Percentiles rank a stretch among this genome's conserved stretches.
These are phyloP conservation scores for Cisticola juncidis DNA, from an alignment of 2,113 vertebrate species.

Conservation along the genomic window DNA sequence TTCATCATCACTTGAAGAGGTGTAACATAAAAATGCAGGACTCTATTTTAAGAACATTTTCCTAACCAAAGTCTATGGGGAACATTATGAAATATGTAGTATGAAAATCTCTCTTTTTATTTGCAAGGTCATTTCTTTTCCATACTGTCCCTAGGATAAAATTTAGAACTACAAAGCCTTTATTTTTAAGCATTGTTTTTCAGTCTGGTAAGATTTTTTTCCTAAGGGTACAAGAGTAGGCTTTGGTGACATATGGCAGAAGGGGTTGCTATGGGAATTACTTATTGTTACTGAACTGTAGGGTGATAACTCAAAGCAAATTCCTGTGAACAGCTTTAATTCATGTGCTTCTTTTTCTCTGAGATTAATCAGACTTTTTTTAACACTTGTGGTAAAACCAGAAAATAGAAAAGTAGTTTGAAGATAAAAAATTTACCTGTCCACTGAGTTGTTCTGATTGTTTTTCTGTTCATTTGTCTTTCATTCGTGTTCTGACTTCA, in stretches of 20 bases:
- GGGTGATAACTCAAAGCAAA: slow-evolving; percentile 36
- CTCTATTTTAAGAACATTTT: not conserved
- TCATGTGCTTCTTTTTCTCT: not conserved
- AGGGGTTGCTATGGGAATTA: slow-evolving; percentile 37
- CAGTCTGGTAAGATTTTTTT: not conserved
- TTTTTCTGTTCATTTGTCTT: not conserved
- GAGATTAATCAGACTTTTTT: not conserved
- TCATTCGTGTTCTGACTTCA: not conserved
- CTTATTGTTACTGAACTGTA: slow-evolving; percentile 20
- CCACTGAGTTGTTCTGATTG: not conserved
- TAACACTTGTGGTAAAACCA: not conserved
- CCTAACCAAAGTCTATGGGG: not conserved
- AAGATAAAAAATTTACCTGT: not conserved
- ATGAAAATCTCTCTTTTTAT: not conserved
- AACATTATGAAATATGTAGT: not conserved
- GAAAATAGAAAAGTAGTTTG: not conserved
- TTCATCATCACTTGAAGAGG: not conserved
- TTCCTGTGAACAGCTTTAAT: slow-evolving; percentile 10
- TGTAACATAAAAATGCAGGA: not conserved
- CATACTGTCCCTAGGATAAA: not conserved
- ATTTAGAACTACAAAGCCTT: not conserved
- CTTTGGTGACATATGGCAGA: slow-evolving; percentile 50
- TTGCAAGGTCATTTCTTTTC: not conserved
- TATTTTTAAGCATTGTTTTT: slow-evolving; percentile 12
- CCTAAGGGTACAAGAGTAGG: not conserved